Evolutionary conservation across 2,797 vertebrate species (phyloP), one percentile per base, ranked within the genome.

Genomic region (Buceros bicornis): DNA sequence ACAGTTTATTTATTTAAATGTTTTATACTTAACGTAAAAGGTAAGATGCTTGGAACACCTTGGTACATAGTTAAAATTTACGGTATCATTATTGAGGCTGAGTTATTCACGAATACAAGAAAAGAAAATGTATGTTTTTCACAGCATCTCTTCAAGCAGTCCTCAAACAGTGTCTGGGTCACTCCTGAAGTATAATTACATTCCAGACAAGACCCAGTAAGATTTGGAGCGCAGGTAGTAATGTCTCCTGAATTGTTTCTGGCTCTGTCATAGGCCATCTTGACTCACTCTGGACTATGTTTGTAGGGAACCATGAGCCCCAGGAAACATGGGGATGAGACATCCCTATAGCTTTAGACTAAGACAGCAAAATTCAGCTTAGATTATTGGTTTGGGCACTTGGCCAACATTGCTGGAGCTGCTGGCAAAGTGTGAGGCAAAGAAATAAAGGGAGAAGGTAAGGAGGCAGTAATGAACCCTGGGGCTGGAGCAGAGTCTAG

Each of bases 61-160:
- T 86, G 25, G 3, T 16, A 57, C 37, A 13, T 15, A 50, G 16
- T 76, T 74, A 86, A 51, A 66, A 22, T 83, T 80, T 67, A 31
- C 31, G 20, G 5, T 50, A 65, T 21, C 10, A 11, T 79, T 61
- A 40, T n/a, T 60, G 8, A 61, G 21, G 11, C 24, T 35, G n/a
- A 67, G 10, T 61, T 67, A 60, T 51, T 74, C 16, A 61, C 87
- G 54, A 82, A 73, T n/a, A 58, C 6, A 58, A 50, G 33, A 65
- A 82, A 87, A n/a, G 1, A 50, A 56, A 62, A 33, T 0, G 0
- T 18, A 13, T 11, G 6, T 0, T 19, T 88, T 78, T 85, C 53
- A 12, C 8, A 53, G 3, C 10, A 45, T n/a, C 11, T 84, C 72
- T 82, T 92, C 37, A 57, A 76, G 4, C 17, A 61, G 42, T 50